These are phyloP conservation scores for Drosophila phalerata DNA, from an alignment of 2,888 invertebrate species.

Conservation along the genomic window DNA sequence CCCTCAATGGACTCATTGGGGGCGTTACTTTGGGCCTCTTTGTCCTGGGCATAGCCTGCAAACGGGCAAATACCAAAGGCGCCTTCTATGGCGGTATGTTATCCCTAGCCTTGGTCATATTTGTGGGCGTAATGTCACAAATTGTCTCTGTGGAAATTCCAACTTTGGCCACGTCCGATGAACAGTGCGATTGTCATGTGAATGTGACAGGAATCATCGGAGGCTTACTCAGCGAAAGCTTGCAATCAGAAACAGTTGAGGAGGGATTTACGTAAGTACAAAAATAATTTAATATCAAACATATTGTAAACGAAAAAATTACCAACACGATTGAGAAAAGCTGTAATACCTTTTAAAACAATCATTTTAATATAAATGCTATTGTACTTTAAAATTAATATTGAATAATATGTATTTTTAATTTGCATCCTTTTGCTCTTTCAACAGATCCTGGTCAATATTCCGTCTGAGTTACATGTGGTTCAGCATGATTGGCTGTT, in stretches of 20 bases:
- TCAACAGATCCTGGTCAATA: conserved; percentile 86
- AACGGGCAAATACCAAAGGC: conserved; percentile 92
- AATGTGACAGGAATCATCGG: conserved; percentile 68
- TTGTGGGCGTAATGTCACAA: conserved; percentile 84
- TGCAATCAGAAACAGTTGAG: conserved; percentile 15
- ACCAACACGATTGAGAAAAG: too few relatives aligned
- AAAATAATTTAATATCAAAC: neutral
- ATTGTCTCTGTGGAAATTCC: conserved; percentile 74
- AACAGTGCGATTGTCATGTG: conserved; percentile 82
- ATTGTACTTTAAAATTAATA: too few relatives aligned
- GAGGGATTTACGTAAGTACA: conserved; percentile 63
- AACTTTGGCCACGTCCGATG: conserved; percentile 74
- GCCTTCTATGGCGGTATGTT: conserved; percentile 85
- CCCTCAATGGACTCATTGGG: conserved; percentile 95
- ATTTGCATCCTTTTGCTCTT: neutral
- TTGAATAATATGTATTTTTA: too few relatives aligned
- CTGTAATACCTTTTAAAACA: too few relatives aligned
- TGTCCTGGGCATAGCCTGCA: conserved; percentile 94
- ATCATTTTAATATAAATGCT: too few relatives aligned
- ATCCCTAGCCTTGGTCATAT: conserved; percentile 83
- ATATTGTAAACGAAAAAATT: neutral
- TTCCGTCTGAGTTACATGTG: conserved; percentile 95
- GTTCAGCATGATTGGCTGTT: conserved; percentile 94
- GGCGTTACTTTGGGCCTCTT: conserved; percentile 95
- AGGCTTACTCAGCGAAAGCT: conserved; percentile 42